Evolutionary conservation across 2,113 vertebrate species (phyloP).

Genomic region (Catharus bicknelli): DNA sequence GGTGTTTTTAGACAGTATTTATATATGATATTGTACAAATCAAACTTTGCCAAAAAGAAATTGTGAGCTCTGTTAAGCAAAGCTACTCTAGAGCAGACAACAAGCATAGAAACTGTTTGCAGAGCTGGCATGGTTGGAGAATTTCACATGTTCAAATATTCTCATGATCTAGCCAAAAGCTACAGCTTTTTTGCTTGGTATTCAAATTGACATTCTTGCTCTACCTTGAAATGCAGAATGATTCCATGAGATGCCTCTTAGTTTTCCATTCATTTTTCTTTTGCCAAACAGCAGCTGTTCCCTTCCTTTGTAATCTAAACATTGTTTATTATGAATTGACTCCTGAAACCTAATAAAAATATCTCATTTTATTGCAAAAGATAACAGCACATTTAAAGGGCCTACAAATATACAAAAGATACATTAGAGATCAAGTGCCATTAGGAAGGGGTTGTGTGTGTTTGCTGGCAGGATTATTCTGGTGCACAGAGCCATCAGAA

Average conservation of each 20-base stretch:
- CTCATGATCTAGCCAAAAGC: not conserved
- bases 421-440: constrained; percentile 2
- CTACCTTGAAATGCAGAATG: not conserved
- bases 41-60: not conserved
- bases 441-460: constrained; percentile 51
- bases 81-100: not conserved
- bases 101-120: not conserved
- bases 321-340: constrained; percentile 37
- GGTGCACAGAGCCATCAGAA: constrained; percentile 1
- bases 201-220: not conserved
- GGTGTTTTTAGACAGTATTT: not conserved
- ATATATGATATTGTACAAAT: not conserved
- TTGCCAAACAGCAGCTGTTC: not conserved
- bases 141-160: not conserved
- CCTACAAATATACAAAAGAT: constrained; percentile 71
- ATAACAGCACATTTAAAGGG: constrained; percentile 66
- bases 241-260: not conserved
- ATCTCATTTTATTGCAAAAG: constrained; percentile 74
- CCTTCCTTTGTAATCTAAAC: not conserved
- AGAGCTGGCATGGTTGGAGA: not conserved
- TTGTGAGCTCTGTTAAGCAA: not conserved
- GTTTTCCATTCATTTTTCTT: not conserved
- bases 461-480: not conserved
- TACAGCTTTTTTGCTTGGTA: not conserved
- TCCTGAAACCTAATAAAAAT: constrained; percentile 66